Base-by-base conservation (phyloP, 2,113 vertebrate genomes). In the Scomber colias region DNA sequence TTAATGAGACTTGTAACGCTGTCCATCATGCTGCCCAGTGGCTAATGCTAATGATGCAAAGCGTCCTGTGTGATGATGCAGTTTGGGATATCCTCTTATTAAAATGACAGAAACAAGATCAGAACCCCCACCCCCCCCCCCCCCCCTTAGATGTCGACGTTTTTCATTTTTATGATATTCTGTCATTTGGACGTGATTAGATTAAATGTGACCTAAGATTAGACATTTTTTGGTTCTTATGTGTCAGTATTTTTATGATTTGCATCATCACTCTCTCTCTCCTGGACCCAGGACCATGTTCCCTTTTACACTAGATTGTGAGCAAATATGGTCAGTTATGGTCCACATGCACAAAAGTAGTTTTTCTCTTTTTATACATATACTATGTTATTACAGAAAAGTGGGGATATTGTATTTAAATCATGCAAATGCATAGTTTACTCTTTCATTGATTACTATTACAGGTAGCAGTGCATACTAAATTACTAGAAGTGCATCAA, bases 21-120 rank as follows among this genome's bases (percentile, higher is more conserved):
- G 51, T 46, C 5, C 9, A 19, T 62, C 62, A 48, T n/a, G 48
- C 13, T 77, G 44, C 27, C 45, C 45, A 3, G 62, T 44, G 45
- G 89, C 90, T 92, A 88, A 90, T 77, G 90, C 88, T 89, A 87
- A 71, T 55, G 72, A 62, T 75, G 66, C 17, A 66, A 64, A 64
- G 13, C 11, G 73, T 75, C 46, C 56, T 50, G 35, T 21, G 69
- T 55, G 3, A 79, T 67, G 66, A 54, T 87, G 72, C 55, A 70
- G 40, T 51, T 65, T 8, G 19, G 15, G n/a, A 44, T 57, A n/a
- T 51, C 48, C 62, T 15, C 35, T 69, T 27, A 27, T 27, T 27
- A 27, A 27, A 27, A 4, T 15, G 1, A 3, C 35, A 60, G 11
- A 11, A 55, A 3, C 11, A 62, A 1, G 30, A 27, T 57, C 10